Evolutionary conservation across 2,113 vertebrate genomes (phyloP).

Genomic region (Morone chrysops): DNA sequence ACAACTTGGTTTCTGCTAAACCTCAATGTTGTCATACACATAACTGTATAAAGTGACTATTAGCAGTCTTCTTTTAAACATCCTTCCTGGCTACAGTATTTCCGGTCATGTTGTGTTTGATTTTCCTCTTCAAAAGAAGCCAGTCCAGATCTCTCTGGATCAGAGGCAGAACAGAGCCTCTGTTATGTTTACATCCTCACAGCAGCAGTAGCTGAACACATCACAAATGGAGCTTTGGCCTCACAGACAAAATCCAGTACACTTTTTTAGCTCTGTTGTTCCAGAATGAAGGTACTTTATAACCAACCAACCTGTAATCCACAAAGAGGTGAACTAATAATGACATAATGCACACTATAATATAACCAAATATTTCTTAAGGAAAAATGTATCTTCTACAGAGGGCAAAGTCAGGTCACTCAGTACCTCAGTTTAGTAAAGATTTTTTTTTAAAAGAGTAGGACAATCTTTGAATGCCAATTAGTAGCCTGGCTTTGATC

Average conservation of each 20-base stretch:
- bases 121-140: slow-evolving; percentile 41
- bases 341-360: not conserved
- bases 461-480: too few species aligned
- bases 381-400: too few species aligned
- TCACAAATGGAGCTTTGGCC: slow-evolving; percentile 22
- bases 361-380: too few species aligned
- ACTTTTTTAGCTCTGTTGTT: not conserved
- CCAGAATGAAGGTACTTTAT: not conserved
- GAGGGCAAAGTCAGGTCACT: too few species aligned
- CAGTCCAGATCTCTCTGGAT: not conserved
- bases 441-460: too few species aligned
- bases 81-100: slow-evolving; percentile 1
- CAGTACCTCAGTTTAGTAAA: too few species aligned
- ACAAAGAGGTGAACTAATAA: not conserved
- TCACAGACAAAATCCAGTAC: not conserved
- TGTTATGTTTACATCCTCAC: slow-evolving; percentile 24
- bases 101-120: not conserved
- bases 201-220: slow-evolving; percentile 15
- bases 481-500: too few species aligned
- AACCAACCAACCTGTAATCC: not conserved
- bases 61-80: slow-evolving; percentile 7
- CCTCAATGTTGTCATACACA: not conserved
- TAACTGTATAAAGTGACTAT: not conserved
- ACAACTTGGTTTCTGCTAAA: slow-evolving; percentile 1
- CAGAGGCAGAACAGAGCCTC: slow-evolving; percentile 7